phyloP scores from a whole-genome alignment of 1,140 invertebrate genomes.

The Zaprionus kolodkinae region DNA sequence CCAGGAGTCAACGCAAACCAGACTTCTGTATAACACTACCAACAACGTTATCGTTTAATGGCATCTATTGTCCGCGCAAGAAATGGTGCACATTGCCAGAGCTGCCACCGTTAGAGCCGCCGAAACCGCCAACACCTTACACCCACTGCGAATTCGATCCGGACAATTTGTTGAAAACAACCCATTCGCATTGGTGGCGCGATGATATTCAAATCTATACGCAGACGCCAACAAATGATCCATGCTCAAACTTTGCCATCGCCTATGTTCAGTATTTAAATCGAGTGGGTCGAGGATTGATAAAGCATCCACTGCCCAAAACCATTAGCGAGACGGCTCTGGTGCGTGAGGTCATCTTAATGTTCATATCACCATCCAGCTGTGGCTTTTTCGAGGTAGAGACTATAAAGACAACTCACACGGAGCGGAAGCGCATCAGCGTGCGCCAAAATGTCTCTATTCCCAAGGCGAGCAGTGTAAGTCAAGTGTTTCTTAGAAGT shows the following conservation, averaged over 20 bases:
- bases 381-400: conserved; percentile 73
- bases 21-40: conserved; percentile 12
- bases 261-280: conserved; percentile 51
- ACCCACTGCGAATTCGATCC: background rate
- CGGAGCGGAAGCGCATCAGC: conserved; percentile 27
- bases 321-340: conserved; percentile 65
- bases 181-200: conserved; percentile 67
- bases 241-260: conserved; percentile 61
- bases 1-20: background rate
- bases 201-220: conserved; percentile 31
- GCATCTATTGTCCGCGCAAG: background rate
- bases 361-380: conserved; percentile 64
- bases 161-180: background rate
- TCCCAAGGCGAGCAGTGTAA: conserved; percentile 57
- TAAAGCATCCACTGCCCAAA: conserved; percentile 38
- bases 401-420: background rate
- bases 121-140: background rate
- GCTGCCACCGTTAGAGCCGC: conserved; percentile 19
- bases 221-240: conserved; percentile 2
- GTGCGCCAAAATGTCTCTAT: conserved; percentile 60
- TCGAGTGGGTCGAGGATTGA: conserved; percentile 12
- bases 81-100: background rate
- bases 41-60: background rate
- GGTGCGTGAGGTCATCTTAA: conserved; percentile 76
- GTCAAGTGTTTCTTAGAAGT: background rate